Base-by-base conservation (phyloP, 2,797 vertebrate species). In the Pseudochromis fuscus region DNA sequence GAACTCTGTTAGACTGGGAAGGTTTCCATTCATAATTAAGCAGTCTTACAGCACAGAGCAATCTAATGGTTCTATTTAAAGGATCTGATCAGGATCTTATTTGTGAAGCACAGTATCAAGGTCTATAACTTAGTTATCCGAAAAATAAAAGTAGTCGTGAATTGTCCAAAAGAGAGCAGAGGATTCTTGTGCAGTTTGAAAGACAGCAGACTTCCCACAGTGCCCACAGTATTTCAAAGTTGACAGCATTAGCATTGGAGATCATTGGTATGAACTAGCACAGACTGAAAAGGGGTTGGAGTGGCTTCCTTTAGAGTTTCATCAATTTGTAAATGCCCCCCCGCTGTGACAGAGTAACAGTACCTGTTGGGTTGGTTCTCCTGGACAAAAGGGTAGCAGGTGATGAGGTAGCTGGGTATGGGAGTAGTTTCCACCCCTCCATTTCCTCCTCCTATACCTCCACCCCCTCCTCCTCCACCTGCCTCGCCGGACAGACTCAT, bases 321-420 rank as follows among this genome's bases (percentile, higher is more conserved):
- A 19, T 9, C n/a, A n/a, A 49, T n/a, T 42, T 10, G 7, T 4
- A 35, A 63, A 25, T 13, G 38, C 2, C 15, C 31, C 24, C 2
- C 27, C 12, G 5, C 18, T 24, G 12, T 52, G 21, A 25, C 12
- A 52, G 8, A 27, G 69, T 48, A 61, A 63, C 40, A 49, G 90
- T 95, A 99, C 98, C 98, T 96, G 94, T 96, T 98, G 61, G 96
- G 95, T 87, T 98, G 97, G 89, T 96, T 99, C 92, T 99, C 97
- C 89, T 99, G 98, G 75, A 99, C 98, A 52, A 99, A 99, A 1
- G 98, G 98, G 83, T 99, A 99, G 89, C 98, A 99, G 67, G 98
- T 99, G 87, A 99, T 98, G 93, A 99, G 95, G 88, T 99, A 99
- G 88, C 97, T 98, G 55, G 98, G 98, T 85, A 99, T 98, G 68